A percentile compares a stretch with the other conserved stretches of the same genome.
phyloP scores from a whole-genome alignment of 1,140 invertebrate species.

The Arctopsyche grandis region DNA sequence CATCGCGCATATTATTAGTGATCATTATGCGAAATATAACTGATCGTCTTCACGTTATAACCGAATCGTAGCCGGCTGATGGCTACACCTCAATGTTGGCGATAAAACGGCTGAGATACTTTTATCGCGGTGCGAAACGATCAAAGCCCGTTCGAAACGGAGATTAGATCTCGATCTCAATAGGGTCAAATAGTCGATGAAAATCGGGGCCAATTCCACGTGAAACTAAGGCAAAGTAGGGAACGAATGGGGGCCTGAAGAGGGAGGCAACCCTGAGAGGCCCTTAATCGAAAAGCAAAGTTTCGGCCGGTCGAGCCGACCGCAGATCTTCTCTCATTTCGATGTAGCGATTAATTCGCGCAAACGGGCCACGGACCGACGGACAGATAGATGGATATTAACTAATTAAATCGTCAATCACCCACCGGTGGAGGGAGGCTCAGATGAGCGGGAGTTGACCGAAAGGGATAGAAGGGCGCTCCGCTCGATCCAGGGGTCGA shows the following conservation, averaged over 20 bases:
- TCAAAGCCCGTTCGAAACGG: no score
- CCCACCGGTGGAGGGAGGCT: neutral
- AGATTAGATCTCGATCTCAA: no score
- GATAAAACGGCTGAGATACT: no score
- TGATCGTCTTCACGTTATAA: no score
- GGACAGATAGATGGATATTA: conserved; percentile 40
- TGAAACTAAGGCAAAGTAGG: neutral
- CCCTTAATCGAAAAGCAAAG: conserved; percentile 35
- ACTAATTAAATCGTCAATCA: conserved; percentile 46
- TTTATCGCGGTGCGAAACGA: no score
- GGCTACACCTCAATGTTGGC: no score
- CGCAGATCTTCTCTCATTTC: conserved; percentile 24
- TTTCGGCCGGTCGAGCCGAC: conserved; percentile 1
- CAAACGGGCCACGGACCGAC: conserved; percentile 15
- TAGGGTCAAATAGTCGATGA: neutral
- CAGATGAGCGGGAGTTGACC: neutral
- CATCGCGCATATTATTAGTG: no score
- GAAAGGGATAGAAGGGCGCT: neutral
- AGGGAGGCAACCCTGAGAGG: neutral
- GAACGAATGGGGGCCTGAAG: neutral
- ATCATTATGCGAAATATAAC: neutral
- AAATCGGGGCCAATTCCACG: conserved; percentile 7
- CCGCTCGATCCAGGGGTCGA: no score
- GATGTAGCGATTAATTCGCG: conserved; percentile 38
- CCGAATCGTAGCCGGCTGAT: no score